Evolutionary conservation across 2,797 vertebrate genomes (phyloP).

Genomic region (Mormyrops attenuatus): DNA sequence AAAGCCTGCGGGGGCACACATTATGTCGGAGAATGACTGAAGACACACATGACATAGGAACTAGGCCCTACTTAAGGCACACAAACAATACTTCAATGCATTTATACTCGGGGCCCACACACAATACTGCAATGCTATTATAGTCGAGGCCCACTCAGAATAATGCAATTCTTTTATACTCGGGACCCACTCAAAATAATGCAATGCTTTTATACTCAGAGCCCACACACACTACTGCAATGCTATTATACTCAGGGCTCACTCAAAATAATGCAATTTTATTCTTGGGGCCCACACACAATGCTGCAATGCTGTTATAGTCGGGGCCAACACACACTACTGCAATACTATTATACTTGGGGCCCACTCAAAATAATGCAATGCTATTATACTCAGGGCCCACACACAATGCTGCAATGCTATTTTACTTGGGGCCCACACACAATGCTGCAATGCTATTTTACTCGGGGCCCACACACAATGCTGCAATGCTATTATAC

Average conservation of each 20-base stretch:
- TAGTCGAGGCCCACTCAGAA: not conserved
- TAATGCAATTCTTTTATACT: not conserved
- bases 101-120: not conserved
- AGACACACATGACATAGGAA: not conserved
- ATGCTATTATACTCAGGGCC: too few relatives aligned
- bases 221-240: not conserved
- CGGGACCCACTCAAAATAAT: too few relatives aligned
- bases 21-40: not conserved
- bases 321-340: not conserved
- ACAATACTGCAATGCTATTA: not conserved
- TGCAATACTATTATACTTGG: too few relatives aligned
- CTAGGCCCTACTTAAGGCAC: not conserved
- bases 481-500: too few relatives aligned
- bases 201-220: not conserved
- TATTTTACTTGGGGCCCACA: not conserved
- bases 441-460: too few relatives aligned
- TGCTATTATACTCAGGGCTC: not conserved
- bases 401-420: not conserved
- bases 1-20: slow-evolving; percentile 65
- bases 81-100: not conserved
- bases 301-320: not conserved
- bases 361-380: too few relatives aligned
- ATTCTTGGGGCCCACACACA: not conserved
- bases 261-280: not conserved
- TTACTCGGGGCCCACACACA: too few relatives aligned